Evolutionary conservation across 2,888 invertebrate species (phyloP).

Genomic region (Agrenia bidenticulata): DNA sequence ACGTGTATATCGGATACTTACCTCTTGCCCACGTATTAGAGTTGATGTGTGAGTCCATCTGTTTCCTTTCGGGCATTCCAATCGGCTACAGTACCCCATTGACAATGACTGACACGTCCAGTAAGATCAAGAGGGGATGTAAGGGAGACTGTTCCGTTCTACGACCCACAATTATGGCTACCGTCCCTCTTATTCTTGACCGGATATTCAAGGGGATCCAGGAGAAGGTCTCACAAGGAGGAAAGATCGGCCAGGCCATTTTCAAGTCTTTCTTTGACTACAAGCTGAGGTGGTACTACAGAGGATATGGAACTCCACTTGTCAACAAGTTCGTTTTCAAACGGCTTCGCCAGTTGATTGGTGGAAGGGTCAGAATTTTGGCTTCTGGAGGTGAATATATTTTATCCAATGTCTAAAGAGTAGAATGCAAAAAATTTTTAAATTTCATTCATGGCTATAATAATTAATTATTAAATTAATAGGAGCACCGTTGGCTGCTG

Average conservation of each 20-base stretch:
- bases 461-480: too few species aligned
- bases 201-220: slow-evolving; percentile 94
- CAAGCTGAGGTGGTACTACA: slow-evolving; percentile 79
- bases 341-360: slow-evolving; percentile 71
- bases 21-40: slow-evolving; percentile 63
- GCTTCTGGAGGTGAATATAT: slow-evolving; percentile 73
- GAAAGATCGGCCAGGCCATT: slow-evolving; percentile 74
- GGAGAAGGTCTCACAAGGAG: slow-evolving; percentile 83
- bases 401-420: too few species aligned
- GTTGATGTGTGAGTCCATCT: slow-evolving; percentile 65
- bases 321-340: slow-evolving; percentile 63
- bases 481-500: slow-evolving; percentile 87
- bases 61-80: slow-evolving; percentile 78
- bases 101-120: slow-evolving; percentile 87
- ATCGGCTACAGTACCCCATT: slow-evolving; percentile 95
- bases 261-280: slow-evolving; percentile 94
- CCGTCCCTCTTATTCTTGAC: slow-evolving; percentile 94
- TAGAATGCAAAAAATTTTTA: too few species aligned
- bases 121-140: slow-evolving; percentile 91
- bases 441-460: too few species aligned
- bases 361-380: slow-evolving; percentile 83
- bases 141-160: slow-evolving; percentile 90
- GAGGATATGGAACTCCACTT: slow-evolving; percentile 78
- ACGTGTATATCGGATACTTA: slow-evolving; percentile 60
- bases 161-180: slow-evolving; percentile 88